Conservation (phyloP, 2,888 invertebrate genomes). For the Ophion slaviceki region DNA sequence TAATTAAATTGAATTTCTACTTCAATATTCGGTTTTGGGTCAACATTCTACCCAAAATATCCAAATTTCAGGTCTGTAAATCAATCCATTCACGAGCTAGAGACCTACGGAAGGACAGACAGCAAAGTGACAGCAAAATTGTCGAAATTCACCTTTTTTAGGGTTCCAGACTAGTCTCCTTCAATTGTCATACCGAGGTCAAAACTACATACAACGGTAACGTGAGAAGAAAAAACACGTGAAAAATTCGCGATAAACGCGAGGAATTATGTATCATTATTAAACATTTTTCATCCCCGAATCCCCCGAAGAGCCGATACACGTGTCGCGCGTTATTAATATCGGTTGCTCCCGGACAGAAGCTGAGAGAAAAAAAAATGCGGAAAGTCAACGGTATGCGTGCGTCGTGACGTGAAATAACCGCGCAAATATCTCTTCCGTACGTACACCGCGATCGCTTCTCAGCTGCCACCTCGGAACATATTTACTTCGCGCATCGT, state of each 20-base stretch:
- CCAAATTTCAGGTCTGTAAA: no score
- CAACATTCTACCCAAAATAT: no score
- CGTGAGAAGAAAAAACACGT: neutral
- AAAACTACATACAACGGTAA: neutral
- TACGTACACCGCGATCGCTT: constrained; percentile 72
- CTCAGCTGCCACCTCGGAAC: constrained; percentile 70
- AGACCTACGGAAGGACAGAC: no score
- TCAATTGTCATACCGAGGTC: neutral
- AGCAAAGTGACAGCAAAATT: neutral
- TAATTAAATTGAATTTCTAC: no score
- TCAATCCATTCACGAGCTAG: no score
- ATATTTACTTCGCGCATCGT: constrained; percentile 49
- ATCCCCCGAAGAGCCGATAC: constrained; percentile 70
- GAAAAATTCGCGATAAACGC: neutral
- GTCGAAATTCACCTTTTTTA: neutral
- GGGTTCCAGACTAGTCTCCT: neutral
- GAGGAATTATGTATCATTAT: neutral
- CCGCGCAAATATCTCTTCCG: constrained; percentile 60
- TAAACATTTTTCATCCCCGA: neutral
- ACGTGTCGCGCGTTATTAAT: constrained; percentile 78
- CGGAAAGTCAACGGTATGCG: constrained; percentile 56
- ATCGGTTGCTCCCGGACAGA: constrained; percentile 49
- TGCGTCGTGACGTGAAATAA: constrained; percentile 56
- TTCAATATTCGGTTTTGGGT: no score
- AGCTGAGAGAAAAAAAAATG: constrained; percentile 19